Percentiles rank a stretch among this genome's conserved stretches.
phyloP scores from a whole-genome alignment of 2,797 vertebrate species.

The Smutsia temminckii region DNA sequence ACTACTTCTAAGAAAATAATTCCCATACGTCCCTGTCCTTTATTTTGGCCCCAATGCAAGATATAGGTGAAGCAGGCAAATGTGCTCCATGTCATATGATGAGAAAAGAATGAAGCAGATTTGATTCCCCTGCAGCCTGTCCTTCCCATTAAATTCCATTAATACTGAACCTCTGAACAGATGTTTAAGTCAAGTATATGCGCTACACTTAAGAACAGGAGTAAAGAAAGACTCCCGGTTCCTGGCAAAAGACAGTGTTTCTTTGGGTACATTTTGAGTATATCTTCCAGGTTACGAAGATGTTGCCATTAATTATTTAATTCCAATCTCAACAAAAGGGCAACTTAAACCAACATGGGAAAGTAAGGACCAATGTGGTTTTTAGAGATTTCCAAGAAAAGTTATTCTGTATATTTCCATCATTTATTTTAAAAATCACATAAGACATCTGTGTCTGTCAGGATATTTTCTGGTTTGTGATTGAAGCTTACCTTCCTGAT shows the following conservation, averaged over 20 bases:
- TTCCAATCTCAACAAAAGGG: not conserved
- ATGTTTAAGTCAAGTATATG: not conserved
- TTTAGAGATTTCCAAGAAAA: slow-evolving; percentile 7
- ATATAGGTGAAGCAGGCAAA: not conserved
- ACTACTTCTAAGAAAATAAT: not conserved
- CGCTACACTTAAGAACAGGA: not conserved
- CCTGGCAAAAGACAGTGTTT: not conserved
- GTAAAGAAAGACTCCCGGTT: not conserved
- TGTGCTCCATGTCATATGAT: not conserved
- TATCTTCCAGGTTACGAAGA: not conserved
- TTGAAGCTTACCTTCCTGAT: not conserved
- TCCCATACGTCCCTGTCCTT: not conserved
- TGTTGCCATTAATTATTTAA: not conserved
- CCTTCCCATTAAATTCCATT: not conserved
- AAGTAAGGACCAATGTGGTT: not conserved
- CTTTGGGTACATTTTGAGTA: not conserved
- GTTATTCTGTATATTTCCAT: not conserved
- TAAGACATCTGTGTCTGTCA: not conserved
- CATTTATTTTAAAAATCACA: slow-evolving; percentile 34
- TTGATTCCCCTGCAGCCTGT: not conserved
- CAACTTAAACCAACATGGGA: not conserved
- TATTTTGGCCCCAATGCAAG: not conserved
- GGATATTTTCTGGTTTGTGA: not conserved
- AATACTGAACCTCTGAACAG: not conserved
- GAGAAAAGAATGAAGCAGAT: not conserved